Evolutionary conservation across 2,888 invertebrate genomes (phyloP), one percentile per base, ranked within the genome.

Genomic region (Bellardia pandia): DNA sequence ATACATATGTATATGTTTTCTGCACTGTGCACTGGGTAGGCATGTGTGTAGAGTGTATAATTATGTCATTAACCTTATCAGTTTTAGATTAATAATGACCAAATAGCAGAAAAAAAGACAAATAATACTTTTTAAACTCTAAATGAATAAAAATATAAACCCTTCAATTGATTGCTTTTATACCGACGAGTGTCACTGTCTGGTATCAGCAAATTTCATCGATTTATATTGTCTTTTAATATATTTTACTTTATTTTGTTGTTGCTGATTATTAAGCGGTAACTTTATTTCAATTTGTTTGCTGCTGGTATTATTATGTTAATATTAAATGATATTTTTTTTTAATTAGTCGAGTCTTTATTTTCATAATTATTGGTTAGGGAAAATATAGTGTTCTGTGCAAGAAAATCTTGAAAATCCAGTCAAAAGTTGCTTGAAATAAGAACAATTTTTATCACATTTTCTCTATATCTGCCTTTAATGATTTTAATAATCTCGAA

Each of bases 61-160:
- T 80, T 62, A 53, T 80, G 72, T 80, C 72, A 74, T 80, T 80
- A 72, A 80, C 72, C 72, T 72, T 80, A 72, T 74, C 72, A 80
- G 62, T 71, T 62, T 62, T 42, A 53, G 23, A 40, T 51, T n/a
- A 62, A 76, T 33, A 16, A 51, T 80, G 13, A 66, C 11, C 16
- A 42, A 56, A 45, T 51, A 69, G 48, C 69, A 62, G 16, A 33
- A 72, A 62, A 40, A 56, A 40, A 62, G 11, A 16, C 8, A 53
- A 64, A 66, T 60, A 60, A 11, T 45, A n/a, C 7, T 68, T 45
- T 23, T 30, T 45, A 62, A 62, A 75, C 11, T 7, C 2, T 13
- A 62, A 45, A 62, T 8, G 48, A 60, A 48, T 23, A 51, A 64
- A 62, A 37, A 48, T 64, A 62, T 51, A 58, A 75, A 62, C 13